A percentile compares a stretch with the other conserved stretches of the same genome.
Evolutionary conservation across 2,888 invertebrate genomes (phyloP).

Genomic region (Pomacea canaliculata): DNA sequence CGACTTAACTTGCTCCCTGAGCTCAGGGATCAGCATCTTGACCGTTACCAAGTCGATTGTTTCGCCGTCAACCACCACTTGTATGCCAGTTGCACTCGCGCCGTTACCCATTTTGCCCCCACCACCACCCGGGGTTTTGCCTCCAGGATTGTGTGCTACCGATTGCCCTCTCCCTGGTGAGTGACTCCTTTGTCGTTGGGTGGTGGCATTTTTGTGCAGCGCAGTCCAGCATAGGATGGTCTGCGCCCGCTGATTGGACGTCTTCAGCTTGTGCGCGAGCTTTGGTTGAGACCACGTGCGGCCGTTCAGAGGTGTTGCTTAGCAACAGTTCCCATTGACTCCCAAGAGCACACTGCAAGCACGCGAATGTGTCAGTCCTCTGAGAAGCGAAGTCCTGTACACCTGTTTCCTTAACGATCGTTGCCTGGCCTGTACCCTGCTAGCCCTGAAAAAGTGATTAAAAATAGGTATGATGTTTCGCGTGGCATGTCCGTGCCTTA

Average conservation of each 20-base stretch:
- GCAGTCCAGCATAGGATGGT: neutral
- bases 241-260: neutral
- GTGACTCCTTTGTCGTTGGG: neutral
- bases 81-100: conserved; percentile 53
- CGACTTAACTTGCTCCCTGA: conserved; percentile 72
- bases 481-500: no score
- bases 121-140: neutral
- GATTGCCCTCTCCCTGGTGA: neutral
- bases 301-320: conserved; percentile 7
- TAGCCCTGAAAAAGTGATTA: no score
- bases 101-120: conserved; percentile 63
- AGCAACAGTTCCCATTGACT: conserved; percentile 1
- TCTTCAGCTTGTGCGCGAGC: neutral
- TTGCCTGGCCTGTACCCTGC: no score
- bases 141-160: no score
- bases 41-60: conserved; percentile 59
- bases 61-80: conserved; percentile 61
- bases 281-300: neutral
- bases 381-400: no score
- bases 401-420: no score
- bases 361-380: no score
- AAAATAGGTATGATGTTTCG: no score
- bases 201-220: conserved; percentile 14
- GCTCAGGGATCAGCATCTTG: conserved; percentile 69
- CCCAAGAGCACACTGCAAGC: no score